phyloP scores from a whole-genome alignment of 1,140 invertebrate species.

The Brachionus plicatilis region DNA sequence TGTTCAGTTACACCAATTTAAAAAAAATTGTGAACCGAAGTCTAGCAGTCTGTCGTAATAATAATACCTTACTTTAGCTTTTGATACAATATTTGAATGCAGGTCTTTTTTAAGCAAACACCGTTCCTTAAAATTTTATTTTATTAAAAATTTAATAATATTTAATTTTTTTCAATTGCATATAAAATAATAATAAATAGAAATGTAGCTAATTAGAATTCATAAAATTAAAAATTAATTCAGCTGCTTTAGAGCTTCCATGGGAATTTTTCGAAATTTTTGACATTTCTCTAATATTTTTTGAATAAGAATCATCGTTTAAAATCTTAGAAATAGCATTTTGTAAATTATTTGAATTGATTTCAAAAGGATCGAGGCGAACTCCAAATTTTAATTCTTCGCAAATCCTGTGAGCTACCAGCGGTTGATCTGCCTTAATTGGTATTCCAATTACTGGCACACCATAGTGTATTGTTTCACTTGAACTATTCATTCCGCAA shows the following conservation, averaged over 20 bases:
- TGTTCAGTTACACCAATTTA: no score
- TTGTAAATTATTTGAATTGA: neutral
- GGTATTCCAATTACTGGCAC: constrained; percentile 71
- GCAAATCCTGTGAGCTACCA: neutral
- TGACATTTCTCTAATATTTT: neutral
- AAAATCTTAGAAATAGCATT: neutral
- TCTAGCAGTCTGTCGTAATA: no score
- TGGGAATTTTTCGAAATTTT: neutral
- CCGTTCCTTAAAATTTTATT: no score
- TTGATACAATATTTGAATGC: no score
- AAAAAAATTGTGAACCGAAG: no score
- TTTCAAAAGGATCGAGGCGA: neutral
- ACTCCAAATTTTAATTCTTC: constrained; percentile 12
- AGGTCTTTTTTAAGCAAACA: no score
- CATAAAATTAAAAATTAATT: constrained; percentile 5
- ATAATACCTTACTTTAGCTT: no score
- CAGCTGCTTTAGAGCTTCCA: neutral
- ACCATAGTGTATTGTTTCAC: constrained; percentile 72
- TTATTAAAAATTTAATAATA: no score
- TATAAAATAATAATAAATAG: neutral
- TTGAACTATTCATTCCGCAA: constrained; percentile 71
- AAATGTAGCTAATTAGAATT: neutral
- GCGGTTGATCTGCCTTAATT: constrained; percentile 54
- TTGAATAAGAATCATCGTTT: neutral
- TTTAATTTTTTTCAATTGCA: neutral